Evolutionary conservation across 1,140 invertebrate genomes (phyloP).

Genomic region (Drosophila novamexicana): DNA sequence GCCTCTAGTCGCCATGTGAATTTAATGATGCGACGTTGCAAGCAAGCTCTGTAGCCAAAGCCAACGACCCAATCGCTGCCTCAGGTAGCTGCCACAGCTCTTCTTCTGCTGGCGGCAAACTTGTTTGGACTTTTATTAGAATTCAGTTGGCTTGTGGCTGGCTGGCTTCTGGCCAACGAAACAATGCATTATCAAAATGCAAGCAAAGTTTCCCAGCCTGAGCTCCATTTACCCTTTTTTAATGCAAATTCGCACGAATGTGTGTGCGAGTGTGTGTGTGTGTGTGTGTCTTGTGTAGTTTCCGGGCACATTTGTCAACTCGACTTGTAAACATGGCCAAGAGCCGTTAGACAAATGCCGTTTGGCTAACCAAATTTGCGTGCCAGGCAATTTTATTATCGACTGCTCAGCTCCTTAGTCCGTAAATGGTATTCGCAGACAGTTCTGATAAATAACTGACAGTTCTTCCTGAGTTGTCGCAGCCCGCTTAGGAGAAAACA

Average conservation of each 20-base stretch:
- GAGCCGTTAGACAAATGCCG: conserved; percentile 61
- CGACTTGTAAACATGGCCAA: conserved; percentile 69
- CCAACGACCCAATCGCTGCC: conserved; percentile 56
- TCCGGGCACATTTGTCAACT: conserved; percentile 78
- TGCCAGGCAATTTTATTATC: conserved; percentile 47
- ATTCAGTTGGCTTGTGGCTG: conserved; percentile 16
- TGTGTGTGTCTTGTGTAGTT: conserved; percentile 36
- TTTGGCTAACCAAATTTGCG: conserved; percentile 58
- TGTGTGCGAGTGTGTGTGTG: background rate
- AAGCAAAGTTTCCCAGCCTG: conserved; percentile 29
- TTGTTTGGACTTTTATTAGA: conserved; percentile 53
- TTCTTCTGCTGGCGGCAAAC: conserved; percentile 38
- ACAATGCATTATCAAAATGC: conserved; percentile 73
- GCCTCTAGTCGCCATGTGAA: conserved; percentile 16
- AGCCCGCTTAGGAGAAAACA: background rate
- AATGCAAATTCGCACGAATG: conserved; percentile 47
- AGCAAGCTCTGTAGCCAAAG: conserved; percentile 31
- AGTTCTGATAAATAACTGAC: conserved; percentile 71
- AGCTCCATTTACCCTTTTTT: conserved; percentile 50
- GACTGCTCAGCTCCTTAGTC: conserved; percentile 32
- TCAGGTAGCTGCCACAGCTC: conserved; percentile 6
- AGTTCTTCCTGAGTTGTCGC: conserved; percentile 4
- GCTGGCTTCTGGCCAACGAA: conserved; percentile 4
- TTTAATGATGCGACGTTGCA: conserved; percentile 53
- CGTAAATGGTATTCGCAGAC: conserved; percentile 61